Percentiles rank a stretch among this genome's conserved stretches.
Evolutionary conservation across 1,140 invertebrate genomes (phyloP).

Genomic region (Orchesella cincta): DNA sequence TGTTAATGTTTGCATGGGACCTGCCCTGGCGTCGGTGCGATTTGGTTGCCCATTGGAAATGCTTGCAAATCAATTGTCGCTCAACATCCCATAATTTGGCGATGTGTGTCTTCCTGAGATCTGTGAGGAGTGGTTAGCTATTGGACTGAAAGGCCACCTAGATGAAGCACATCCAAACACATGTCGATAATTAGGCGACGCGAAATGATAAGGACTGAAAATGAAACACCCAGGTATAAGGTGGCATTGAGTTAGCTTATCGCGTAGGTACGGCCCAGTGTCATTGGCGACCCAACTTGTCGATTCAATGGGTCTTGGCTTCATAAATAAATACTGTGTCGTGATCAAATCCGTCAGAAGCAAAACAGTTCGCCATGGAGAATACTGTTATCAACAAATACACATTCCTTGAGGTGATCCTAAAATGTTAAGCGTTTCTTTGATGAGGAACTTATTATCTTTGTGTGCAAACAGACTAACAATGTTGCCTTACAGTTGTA

Average conservation of each 20-base stretch:
- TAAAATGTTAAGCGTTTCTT: too few relatives aligned
- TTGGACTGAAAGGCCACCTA: slow-evolving; percentile 90
- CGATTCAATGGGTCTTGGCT: slow-evolving; percentile 77
- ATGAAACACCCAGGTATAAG: too few relatives aligned
- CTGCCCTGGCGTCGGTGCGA: too few relatives aligned
- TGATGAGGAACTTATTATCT: too few relatives aligned
- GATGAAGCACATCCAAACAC: too few relatives aligned
- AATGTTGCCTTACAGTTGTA: slow-evolving; percentile 66
- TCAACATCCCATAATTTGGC: slow-evolving; percentile 93
- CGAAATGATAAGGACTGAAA: too few relatives aligned
- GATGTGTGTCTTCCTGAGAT: slow-evolving; percentile 97
- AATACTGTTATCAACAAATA: slow-evolving; percentile 93
- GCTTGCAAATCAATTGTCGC: slow-evolving; percentile 71
- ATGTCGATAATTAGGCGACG: too few relatives aligned
- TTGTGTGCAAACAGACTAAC: too few relatives aligned
- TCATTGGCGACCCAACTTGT: slow-evolving; percentile 78
- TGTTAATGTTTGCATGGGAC: too few relatives aligned
- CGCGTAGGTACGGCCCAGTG: slow-evolving; percentile 82
- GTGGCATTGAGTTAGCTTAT: too few relatives aligned
- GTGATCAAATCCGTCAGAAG: slow-evolving; percentile 94
- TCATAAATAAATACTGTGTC: slow-evolving; percentile 93
- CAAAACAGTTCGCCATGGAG: slow-evolving; percentile 90
- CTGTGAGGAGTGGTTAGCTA: slow-evolving; percentile 83
- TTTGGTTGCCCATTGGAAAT: slow-evolving; percentile 81
- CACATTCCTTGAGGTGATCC: slow-evolving; percentile 92